Evolutionary conservation across 30 jellyfish, hydroid and myxozoan species (phyloP).

Genomic region (Aurelia aurita): DNA sequence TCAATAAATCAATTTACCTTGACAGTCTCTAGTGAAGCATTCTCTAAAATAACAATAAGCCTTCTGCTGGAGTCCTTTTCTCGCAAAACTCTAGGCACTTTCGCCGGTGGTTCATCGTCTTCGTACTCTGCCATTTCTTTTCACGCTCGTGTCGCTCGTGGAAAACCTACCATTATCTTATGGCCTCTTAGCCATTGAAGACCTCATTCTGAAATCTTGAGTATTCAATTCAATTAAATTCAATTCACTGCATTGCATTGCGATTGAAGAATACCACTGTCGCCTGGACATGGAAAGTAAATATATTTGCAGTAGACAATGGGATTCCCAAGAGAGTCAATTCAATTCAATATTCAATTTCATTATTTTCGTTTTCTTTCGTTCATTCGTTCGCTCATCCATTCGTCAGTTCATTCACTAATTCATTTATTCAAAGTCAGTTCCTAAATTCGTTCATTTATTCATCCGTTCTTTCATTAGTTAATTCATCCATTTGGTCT

Average conservation of each 20-base stretch:
- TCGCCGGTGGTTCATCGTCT: conserved; percentile 72
- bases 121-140: conserved; percentile 62
- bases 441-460: too few relatives aligned
- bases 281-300: conserved; percentile 50
- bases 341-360: conserved; percentile 50
- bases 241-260: too few relatives aligned
- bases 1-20: conserved; percentile 82
- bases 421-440: too few relatives aligned
- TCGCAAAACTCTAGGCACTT: conserved; percentile 75
- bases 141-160: too few relatives aligned
- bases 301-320: conserved; percentile 78
- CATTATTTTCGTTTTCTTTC: conserved; percentile 53
- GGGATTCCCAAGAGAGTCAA: conserved; percentile 85
- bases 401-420: too few relatives aligned
- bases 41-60: conserved; percentile 81
- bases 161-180: too few relatives aligned
- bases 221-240: too few relatives aligned
- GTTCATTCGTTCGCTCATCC: too few relatives aligned
- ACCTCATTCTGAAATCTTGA: too few relatives aligned
- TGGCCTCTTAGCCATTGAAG: too few relatives aligned
- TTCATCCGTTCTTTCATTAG: too few relatives aligned
- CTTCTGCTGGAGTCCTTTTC: conserved; percentile 73
- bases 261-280: conserved; percentile 50
- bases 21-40: conserved; percentile 96
- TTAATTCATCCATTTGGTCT: too few relatives aligned